These are phyloP conservation scores for Drosophila picticornis DNA, from an alignment of 2,888 invertebrate species.

Conservation along the genomic window DNA sequence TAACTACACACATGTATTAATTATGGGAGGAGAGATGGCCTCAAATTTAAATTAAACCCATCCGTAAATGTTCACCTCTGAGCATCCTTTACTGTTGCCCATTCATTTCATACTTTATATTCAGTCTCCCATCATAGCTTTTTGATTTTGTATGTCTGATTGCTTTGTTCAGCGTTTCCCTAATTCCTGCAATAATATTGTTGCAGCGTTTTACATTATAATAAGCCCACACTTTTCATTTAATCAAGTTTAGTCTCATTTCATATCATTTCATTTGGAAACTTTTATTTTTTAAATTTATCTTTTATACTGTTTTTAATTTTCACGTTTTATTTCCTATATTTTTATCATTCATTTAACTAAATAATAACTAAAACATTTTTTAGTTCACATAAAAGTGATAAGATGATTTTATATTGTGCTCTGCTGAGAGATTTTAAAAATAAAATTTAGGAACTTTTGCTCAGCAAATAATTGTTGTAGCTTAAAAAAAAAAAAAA, in stretches of 20 bases:
- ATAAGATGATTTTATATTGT: too few relatives aligned
- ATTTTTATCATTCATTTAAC: not conserved
- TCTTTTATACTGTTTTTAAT: not conserved
- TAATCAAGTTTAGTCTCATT: not conserved
- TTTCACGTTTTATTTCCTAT: not conserved
- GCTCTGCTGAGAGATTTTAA: not conserved
- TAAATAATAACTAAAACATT: too few relatives aligned
- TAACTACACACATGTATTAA: not conserved
- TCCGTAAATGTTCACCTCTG: not conserved
- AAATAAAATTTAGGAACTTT: not conserved
- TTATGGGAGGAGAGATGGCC: not conserved
- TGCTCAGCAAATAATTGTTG: not conserved
- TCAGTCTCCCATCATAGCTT: not conserved
- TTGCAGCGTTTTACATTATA: not conserved
- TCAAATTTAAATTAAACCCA: not conserved
- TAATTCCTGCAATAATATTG: not conserved
- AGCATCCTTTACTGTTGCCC: not conserved
- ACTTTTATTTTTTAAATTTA: not conserved
- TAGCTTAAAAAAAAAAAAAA: not conserved
- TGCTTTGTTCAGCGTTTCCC: not conserved
- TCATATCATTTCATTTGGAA: not conserved
- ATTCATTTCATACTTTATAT: not conserved
- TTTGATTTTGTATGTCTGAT: not conserved
- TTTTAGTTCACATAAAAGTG: too few relatives aligned
- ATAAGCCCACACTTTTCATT: not conserved